These are phyloP conservation scores for Charina bottae DNA, from an alignment of 2,113 vertebrate species.

Conservation along the genomic window DNA sequence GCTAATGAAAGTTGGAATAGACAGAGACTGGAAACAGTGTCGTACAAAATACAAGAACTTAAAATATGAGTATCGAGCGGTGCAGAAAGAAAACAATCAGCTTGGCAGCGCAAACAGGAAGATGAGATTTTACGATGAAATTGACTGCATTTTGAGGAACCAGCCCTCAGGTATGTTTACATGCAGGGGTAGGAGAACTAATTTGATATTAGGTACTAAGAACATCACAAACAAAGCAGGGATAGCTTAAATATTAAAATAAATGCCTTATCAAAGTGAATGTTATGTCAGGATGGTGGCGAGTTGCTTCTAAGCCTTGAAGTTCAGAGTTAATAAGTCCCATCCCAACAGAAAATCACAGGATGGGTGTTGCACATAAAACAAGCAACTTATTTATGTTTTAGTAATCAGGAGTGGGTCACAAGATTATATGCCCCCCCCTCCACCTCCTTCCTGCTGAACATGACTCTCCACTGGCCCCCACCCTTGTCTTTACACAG, in stretches of 20 bases:
- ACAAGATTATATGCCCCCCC: neutral
- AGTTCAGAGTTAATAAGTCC: neutral
- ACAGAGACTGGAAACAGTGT: constrained; percentile 90
- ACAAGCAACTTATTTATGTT: neutral
- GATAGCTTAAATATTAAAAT: neutral
- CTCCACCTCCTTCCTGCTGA: neutral
- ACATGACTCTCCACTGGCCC: neutral
- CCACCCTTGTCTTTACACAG: neutral
- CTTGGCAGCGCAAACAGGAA: constrained; percentile 74
- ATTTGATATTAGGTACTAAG: constrained; percentile 50
- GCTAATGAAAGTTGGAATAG: constrained; percentile 81
- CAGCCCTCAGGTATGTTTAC: constrained; percentile 49
- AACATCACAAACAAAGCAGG: constrained; percentile 1
- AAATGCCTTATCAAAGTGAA: neutral
- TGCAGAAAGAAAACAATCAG: constrained; percentile 82
- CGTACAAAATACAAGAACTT: constrained; percentile 90
- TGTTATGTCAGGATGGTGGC: neutral
- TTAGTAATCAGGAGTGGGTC: neutral
- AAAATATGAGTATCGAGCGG: constrained; percentile 86
- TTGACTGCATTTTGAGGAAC: constrained; percentile 80
- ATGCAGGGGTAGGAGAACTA: constrained; percentile 59
- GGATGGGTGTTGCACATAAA: neutral
- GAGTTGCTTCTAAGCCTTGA: neutral
- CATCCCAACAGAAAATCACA: neutral
- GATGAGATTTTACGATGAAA: constrained; percentile 88